A percentile compares a stretch with the other conserved stretches of the same genome.
These are phyloP conservation scores for Onychostruthus taczanowskii DNA, from an alignment of 2,113 vertebrate species.

Conservation along the genomic window DNA sequence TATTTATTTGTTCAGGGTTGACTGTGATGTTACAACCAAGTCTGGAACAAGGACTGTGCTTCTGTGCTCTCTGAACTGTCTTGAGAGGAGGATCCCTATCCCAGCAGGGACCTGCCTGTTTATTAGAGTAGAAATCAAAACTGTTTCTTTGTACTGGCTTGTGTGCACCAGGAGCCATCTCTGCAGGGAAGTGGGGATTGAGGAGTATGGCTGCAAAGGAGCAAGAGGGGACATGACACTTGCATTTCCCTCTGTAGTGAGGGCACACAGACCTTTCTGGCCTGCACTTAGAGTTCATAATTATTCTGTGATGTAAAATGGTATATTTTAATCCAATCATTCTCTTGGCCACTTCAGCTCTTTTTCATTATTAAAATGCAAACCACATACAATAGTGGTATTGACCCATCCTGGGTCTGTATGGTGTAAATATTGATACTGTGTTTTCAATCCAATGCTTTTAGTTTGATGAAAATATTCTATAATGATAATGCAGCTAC, in stretches of 20 bases:
- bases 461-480: conserved; percentile 19
- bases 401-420: background rate
- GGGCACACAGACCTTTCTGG: background rate
- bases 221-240: background rate
- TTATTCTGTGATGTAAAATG: background rate
- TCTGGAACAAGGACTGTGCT: background rate
- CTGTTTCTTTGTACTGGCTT: background rate
- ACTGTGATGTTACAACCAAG: background rate
- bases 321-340: background rate
- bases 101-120: background rate
- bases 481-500: background rate
- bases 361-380: background rate
- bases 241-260: background rate
- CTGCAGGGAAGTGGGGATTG: background rate
- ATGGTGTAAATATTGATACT: background rate
- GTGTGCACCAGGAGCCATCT: background rate
- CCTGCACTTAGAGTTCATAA: background rate
- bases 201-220: background rate
- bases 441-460: background rate
- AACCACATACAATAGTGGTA: background rate
- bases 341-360: background rate
- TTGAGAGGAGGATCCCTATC: background rate
- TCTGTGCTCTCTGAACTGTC: background rate
- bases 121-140: background rate
- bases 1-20: background rate